phyloP scores from a whole-genome alignment of 2,797 vertebrate genomes.

The Esox masquinongy region DNA sequence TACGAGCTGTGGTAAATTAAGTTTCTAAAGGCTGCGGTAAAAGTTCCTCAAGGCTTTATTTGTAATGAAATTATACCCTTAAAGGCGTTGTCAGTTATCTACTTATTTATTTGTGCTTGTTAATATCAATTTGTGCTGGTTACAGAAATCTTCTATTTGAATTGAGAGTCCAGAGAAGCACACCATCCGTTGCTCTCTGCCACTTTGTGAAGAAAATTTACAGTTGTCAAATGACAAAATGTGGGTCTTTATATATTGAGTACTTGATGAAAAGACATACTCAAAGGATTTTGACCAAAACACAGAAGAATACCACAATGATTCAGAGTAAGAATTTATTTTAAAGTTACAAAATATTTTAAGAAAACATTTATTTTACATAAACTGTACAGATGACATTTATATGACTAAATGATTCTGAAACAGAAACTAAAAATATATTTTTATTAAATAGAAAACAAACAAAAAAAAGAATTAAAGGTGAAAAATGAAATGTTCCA shows the following conservation, averaged over 20 bases:
- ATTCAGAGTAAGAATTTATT: constrained; percentile 63
- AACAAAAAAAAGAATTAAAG: constrained; percentile 84
- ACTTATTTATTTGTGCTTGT: too few relatives aligned
- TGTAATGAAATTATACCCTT: too few relatives aligned
- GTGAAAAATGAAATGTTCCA: constrained; percentile 79
- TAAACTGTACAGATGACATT: constrained; percentile 96
- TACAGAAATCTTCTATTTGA: too few relatives aligned
- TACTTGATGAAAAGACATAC: constrained; percentile 20
- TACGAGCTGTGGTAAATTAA: too few relatives aligned
- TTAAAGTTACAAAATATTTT: constrained; percentile 75
- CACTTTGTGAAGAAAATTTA: too few relatives aligned
- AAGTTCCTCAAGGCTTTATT: too few relatives aligned
- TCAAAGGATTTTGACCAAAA: constrained; percentile 9
- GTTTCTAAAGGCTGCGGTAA: too few relatives aligned
- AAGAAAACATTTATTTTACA: constrained; percentile 91
- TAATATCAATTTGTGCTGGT: too few relatives aligned
- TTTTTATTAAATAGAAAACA: constrained; percentile 96
- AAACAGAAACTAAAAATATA: constrained; percentile 92
- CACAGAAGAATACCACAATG: constrained; percentile 24
- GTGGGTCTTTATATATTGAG: not conserved
- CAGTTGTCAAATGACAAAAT: too few relatives aligned
- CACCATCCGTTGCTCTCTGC: too few relatives aligned
- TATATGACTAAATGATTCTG: constrained; percentile 97
- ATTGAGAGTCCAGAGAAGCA: too few relatives aligned
- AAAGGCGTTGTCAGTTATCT: too few relatives aligned